Evolutionary conservation across 2,113 vertebrate species (phyloP), one percentile per base, ranked within the genome.

Genomic region (Lophochroa leadbeateri): DNA sequence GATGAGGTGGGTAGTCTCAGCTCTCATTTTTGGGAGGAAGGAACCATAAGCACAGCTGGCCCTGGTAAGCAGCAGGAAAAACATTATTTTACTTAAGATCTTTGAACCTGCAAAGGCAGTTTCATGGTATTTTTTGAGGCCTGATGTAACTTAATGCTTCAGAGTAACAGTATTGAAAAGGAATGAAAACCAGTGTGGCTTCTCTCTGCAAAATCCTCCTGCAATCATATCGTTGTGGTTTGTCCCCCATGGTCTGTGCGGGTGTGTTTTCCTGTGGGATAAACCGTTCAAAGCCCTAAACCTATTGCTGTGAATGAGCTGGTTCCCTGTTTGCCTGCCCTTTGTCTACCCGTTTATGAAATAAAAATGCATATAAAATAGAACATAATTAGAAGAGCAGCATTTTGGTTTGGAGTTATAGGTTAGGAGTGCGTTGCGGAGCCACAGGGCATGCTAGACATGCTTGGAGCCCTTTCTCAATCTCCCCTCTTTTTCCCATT

Each of bases 161-260:
- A 39, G 28, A 13, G 20, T 31, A 43, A 31, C 7, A 10, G 29
- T 41, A 13, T 39, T 18, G 58, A 16, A 69, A 58, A 69, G 37
- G 43, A 41, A 37, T 33, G 60, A 50, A 68, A 57, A 55, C 31
- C 4, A 6, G 7, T 44, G 55, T 4, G 12, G 25, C 6, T 63
- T 46, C 60, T 63, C 17, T 44, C 9, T 27, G 31, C 46, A 68
- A 52, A 68, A 50, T 19, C 6, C 20, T 78, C 68, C 21, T 3
- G 28, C 60, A 87, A 33, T 35, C 12, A 13, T 8, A 5, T 2
- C 29, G 19, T 9, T 2, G 5, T 39, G 29, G n/a, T 31, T 81
- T 75, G 27, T 50, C 24, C 41, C 29, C 17, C 4, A 0, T 4
- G 31, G 39, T 39, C n/a, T 10, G 5, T 1, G 0, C 10, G 13